These are phyloP conservation scores for Lateolabrax maculatus DNA, from an alignment of 2,797 vertebrate genomes.

Conservation along the genomic window DNA sequence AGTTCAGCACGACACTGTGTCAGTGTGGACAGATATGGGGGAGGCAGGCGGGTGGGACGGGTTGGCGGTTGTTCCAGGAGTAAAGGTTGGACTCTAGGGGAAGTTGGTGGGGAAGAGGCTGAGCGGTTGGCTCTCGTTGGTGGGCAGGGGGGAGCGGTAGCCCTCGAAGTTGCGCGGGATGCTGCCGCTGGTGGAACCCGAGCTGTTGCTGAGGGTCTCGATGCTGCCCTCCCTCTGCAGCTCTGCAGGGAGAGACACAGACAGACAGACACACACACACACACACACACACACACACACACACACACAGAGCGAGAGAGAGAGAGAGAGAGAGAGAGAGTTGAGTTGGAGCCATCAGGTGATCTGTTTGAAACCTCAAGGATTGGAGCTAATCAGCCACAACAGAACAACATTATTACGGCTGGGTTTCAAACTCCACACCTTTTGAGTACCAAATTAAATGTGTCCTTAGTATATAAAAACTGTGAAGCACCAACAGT, in stretches of 20 bases:
- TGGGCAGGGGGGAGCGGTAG: slow-evolving; percentile 95
- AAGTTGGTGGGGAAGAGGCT: slow-evolving; percentile 96
- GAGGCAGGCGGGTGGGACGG: not conserved
- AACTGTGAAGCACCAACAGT: not conserved
- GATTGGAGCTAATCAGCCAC: slow-evolving; percentile 16
- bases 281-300: too few relatives aligned
- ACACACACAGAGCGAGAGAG: too few relatives aligned
- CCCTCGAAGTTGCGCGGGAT: slow-evolving; percentile 97
- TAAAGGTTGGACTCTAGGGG: slow-evolving; percentile 77
- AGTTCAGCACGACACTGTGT: not conserved
- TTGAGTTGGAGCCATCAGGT: not conserved
- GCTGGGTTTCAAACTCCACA: not conserved
- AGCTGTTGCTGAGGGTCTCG: slow-evolving; percentile 99
- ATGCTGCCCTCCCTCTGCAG: slow-evolving; percentile 99
- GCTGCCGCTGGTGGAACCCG: slow-evolving; percentile 97
- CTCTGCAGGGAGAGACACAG: slow-evolving; percentile 83
- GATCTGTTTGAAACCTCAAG: slow-evolving; percentile 10
- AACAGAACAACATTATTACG: not conserved
- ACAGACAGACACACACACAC: too few relatives aligned
- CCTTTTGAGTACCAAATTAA: not conserved
- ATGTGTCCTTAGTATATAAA: not conserved
- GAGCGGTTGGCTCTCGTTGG: slow-evolving; percentile 97
- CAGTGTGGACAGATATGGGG: not conserved
- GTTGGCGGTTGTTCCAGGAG: slow-evolving; percentile 27
- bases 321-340: slow-evolving; percentile 52